Conservation (phyloP, 2,113 vertebrate genomes). For the Poecile atricapillus region DNA sequence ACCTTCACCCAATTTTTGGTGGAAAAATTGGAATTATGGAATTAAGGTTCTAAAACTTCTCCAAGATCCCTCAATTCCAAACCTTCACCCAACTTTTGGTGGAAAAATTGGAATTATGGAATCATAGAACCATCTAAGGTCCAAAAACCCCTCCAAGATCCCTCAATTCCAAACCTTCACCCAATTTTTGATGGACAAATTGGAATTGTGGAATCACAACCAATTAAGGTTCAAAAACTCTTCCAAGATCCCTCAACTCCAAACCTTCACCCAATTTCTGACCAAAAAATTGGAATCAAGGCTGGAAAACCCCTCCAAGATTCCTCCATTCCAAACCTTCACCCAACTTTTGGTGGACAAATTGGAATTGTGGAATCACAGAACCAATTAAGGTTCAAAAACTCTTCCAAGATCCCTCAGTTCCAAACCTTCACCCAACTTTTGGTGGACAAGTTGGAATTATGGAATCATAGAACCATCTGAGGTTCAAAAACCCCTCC, state of each 20-base stretch:
- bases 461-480: no score
- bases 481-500: neutral
- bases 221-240: neutral
- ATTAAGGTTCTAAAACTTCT: no score
- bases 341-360: no score
- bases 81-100: neutral
- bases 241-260: neutral
- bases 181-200: neutral
- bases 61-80: no score
- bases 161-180: neutral
- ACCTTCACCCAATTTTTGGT: neutral
- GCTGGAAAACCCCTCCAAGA: no score
- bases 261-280: neutral
- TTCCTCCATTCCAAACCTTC: no score
- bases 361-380: no score
- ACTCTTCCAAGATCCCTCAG: neutral
- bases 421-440: neutral
- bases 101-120: neutral
- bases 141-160: neutral
- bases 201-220: no score
- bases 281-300: neutral
- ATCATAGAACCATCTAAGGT: neutral
- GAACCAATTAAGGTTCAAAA: no score
- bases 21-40: no score
- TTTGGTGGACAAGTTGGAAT: no score